Evolutionary conservation across 37 sponge, comb jelly and placozoan genomes (phyloP), one percentile per base, ranked within the genome.

Genomic region (Tethya wilhelma): DNA sequence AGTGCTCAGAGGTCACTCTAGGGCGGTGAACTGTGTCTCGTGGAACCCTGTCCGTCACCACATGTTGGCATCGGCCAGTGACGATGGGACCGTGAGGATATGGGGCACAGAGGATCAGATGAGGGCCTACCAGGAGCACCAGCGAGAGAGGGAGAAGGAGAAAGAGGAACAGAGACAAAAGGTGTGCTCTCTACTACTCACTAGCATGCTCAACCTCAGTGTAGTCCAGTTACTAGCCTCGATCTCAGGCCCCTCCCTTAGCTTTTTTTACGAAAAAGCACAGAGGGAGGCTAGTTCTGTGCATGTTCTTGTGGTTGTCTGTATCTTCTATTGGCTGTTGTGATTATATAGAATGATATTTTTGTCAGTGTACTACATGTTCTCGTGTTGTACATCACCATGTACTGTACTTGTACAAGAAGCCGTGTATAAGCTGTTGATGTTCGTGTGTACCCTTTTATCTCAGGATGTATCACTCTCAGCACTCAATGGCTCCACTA

Each of bases 41-140:
- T 98, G 99, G 99, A 96, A 96, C 75, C 91, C 97, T n/a, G 89
- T 84, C 33, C 40, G 73, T 41, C 91, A 80, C 7, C 67, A 75
- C 80, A 82, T 94, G 74, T 71, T 98, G 42, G 99, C 90, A 23
- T 98, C 99, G 0, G 94, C 82, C 9, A 90, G 95, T 77, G 99
- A 98, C 37, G 99, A 98, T 73, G 80, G 87, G 56, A 59, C 81
- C 0, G 69, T 87, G 34, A 62, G 81, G 38, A 25, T 87, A 23
- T 87, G 87, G 87, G 82, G 87, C 43, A 87, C 76, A 42, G 76
- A 87, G 68, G 70, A 77, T 33, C 59, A 70, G 66, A 43, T 78
- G 79, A 85, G 71, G 64, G 56, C 44, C 30, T 71, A 70, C 63
- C 42, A 43, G 19, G 44, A 23, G 30, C 28, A 44, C 23, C 49